Evolutionary conservation across 2,797 vertebrate species (phyloP).

Genomic region (Sebastolobus alascanus): DNA sequence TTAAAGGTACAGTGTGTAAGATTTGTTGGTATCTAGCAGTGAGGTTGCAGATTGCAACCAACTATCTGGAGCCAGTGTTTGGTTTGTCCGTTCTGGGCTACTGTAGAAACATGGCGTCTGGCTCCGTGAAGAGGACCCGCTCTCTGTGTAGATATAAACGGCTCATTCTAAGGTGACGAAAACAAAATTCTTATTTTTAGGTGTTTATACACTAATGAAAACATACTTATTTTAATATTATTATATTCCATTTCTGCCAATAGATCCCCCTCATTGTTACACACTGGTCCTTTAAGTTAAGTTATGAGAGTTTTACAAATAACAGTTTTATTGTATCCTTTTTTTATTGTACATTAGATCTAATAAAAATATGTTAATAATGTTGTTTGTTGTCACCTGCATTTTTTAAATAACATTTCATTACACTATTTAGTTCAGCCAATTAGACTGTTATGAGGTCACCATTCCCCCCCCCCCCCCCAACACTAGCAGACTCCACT

Average conservation of each 20-base stretch:
- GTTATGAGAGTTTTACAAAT: background rate
- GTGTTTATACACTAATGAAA: background rate
- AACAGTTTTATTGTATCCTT: background rate
- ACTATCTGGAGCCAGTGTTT: background rate
- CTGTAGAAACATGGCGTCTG: background rate
- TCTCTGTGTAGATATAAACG: too few relatives aligned
- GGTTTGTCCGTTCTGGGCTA: background rate
- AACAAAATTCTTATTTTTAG: background rate
- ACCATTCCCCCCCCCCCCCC: too few relatives aligned
- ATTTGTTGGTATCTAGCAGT: background rate
- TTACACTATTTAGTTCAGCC: too few relatives aligned
- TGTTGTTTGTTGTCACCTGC: background rate
- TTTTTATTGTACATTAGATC: constrained; percentile 12
- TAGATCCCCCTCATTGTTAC: background rate
- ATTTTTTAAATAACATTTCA: too few relatives aligned
- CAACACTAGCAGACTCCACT: too few relatives aligned
- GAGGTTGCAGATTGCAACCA: background rate
- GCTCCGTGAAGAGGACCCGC: too few relatives aligned
- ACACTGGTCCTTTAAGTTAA: background rate
- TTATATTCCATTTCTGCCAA: background rate
- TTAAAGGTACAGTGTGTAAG: background rate
- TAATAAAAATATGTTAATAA: constrained; percentile 31
- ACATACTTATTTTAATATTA: background rate
- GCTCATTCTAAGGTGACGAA: background rate
- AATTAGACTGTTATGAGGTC: too few relatives aligned